Base-by-base conservation (phyloP, 2,797 vertebrate genomes). In the Diglossa cyanea region DNA sequence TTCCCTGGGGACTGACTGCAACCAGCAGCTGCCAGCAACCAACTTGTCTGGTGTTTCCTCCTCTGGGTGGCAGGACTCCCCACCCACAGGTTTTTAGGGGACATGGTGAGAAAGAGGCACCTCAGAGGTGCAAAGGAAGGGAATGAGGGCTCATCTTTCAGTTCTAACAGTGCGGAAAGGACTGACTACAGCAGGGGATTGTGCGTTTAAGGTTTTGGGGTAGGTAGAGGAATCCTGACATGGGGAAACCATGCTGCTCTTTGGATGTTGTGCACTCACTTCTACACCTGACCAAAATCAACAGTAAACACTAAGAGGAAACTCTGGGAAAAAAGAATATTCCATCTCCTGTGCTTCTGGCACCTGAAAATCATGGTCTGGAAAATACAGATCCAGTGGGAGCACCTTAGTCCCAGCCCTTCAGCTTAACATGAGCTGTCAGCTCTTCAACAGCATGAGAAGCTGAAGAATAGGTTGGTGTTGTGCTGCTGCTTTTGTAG, bases 321-420 rank as follows among this genome's bases (percentile, higher is more conserved):
- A 74, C 23, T 57, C 53, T 82, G 57, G 57, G 58, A 45, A 82
- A 94, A 82, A 82, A 94, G 82, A 71, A 79, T 13, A 87, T 71
- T 31, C 45, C 45, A 71, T 18, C 17, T 79, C 24, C 48, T 40
- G 37, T 0, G 13, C 25, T 91, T 80, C 72, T 0, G 0, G 65
- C 53, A 86, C 40, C 83, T 82, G 63, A 47, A 89, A 71, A 14
- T 9, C 70, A 26, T 3, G 0, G 19, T 7, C n/a, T 92, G 68
- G 53, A 85, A 82, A 82, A 73, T 6, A 61, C 13, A 90, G 45
- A 82, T 51, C 8, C 84, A 73, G 4, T 9, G 23, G 63, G 33
- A 86, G 23, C 7, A 2, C 19, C 23, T 86, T 63, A 73, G 40
- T 66, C 60, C 11, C 42, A 74, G 67, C 17, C 80, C 45, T 71